Percentiles rank a stretch among this genome's conserved stretches.
Evolutionary conservation across 2,113 vertebrate genomes (phyloP).

Genomic region (Centropristis striata): DNA sequence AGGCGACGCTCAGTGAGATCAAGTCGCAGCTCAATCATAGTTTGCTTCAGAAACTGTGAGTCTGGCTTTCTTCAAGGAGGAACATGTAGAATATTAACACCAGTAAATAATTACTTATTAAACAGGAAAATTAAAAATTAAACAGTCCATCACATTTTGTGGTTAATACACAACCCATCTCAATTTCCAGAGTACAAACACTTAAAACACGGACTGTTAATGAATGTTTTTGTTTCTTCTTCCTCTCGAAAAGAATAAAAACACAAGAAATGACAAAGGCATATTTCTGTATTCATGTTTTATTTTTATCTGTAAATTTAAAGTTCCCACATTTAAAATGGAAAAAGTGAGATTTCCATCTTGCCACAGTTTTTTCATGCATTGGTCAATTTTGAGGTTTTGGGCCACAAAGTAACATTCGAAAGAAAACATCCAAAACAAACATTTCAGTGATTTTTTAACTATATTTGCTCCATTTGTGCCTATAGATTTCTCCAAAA

Average conservation of each 20-base stretch:
- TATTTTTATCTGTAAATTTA: background rate
- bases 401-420: too few relatives aligned
- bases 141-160: background rate
- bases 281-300: background rate
- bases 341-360: too few relatives aligned
- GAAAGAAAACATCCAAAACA: too few relatives aligned
- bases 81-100: constrained; percentile 19
- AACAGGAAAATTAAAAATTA: too few relatives aligned
- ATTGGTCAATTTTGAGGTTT: too few relatives aligned
- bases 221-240: background rate
- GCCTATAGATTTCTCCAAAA: too few relatives aligned
- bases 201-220: background rate
- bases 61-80: background rate
- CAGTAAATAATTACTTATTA: constrained; percentile 20
- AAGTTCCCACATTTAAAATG: too few relatives aligned
- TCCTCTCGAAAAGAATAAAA: background rate
- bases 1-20: background rate
- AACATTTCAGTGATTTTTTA: too few relatives aligned
- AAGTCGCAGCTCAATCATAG: constrained; percentile 17
- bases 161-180: background rate
- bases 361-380: too few relatives aligned
- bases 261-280: background rate
- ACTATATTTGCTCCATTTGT: too few relatives aligned
- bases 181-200: background rate
- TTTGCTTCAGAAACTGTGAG: background rate